A percentile compares a stretch with the other conserved stretches of the same genome.
These are phyloP conservation scores for Irena cyanogastra DNA, from an alignment of 2,113 vertebrate genomes.

Conservation along the genomic window DNA sequence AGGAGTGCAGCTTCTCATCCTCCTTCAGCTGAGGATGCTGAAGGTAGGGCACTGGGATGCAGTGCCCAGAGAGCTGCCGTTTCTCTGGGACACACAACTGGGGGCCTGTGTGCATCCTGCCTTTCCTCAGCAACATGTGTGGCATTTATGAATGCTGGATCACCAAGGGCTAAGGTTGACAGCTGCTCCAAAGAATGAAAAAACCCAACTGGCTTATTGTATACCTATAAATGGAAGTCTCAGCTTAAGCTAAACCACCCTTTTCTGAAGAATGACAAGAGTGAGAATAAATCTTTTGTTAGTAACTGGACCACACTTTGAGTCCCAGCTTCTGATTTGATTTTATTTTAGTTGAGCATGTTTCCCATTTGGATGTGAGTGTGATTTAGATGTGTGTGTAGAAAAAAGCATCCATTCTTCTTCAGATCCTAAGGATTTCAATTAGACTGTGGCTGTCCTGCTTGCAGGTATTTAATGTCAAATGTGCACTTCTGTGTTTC, in stretches of 20 bases:
- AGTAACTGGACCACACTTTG: background rate
- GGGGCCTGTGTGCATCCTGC: background rate
- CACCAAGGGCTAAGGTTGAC: background rate
- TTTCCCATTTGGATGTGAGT: background rate
- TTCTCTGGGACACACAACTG: background rate
- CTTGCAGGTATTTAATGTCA: background rate
- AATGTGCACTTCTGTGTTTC: background rate
- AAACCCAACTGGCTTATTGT: background rate
- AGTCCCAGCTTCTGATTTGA: background rate
- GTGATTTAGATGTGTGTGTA: background rate
- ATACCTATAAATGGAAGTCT: background rate
- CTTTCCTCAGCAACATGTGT: fast-evolving
- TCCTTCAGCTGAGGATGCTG: background rate
- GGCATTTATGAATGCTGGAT: background rate
- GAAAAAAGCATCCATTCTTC: background rate
- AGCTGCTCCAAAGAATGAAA: background rate
- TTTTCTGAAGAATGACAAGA: background rate
- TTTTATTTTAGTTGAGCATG: background rate
- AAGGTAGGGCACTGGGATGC: background rate
- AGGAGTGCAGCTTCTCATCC: background rate
- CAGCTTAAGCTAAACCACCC: background rate
- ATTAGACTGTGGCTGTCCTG: background rate
- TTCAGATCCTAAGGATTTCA: background rate
- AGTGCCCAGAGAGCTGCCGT: background rate
- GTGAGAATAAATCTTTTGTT: background rate